Evolutionary conservation across 2,888 invertebrate species (phyloP).

Genomic region (Hyposoter didymator): DNA sequence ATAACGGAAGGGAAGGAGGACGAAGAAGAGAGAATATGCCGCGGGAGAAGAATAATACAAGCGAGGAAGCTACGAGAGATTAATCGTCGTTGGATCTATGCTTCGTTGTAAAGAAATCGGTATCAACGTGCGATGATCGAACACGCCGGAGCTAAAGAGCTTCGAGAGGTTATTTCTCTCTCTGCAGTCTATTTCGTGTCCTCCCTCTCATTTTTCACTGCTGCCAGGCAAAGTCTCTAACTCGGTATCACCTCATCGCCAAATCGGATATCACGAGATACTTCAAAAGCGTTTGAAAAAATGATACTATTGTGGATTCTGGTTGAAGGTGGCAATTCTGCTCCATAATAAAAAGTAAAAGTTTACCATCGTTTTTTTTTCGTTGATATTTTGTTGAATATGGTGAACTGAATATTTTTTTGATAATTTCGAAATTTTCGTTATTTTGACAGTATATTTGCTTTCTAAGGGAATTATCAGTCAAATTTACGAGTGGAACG

Average conservation of each 20-base stretch:
- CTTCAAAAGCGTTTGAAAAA: background rate
- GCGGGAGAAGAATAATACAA: conserved; percentile 53
- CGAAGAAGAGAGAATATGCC: conserved; percentile 38
- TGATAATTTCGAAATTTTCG: no score
- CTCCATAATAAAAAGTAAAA: no score
- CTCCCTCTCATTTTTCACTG: background rate
- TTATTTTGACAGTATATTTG: no score
- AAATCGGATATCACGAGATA: conserved; percentile 11
- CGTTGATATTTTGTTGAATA: no score
- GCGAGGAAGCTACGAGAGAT: conserved; percentile 63
- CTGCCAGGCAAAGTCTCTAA: background rate
- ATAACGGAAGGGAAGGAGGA: background rate
- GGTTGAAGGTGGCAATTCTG: background rate
- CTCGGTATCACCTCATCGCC: conserved; percentile 25
- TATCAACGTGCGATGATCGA: conserved; percentile 73
- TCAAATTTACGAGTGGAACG: no score
- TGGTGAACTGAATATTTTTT: no score
- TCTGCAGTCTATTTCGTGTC: conserved; percentile 1
- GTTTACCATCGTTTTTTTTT: background rate
- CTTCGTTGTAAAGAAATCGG: conserved; percentile 67
- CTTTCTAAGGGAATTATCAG: no score
- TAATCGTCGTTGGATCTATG: conserved; percentile 56
- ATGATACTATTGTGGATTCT: background rate
- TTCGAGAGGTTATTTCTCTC: conserved; percentile 45
- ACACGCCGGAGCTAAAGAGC: conserved; percentile 57